A percentile compares a stretch with the other conserved stretches of the same genome.
phyloP scores from a whole-genome alignment of 2,113 vertebrate species.

The Poecilia latipinna region DNA sequence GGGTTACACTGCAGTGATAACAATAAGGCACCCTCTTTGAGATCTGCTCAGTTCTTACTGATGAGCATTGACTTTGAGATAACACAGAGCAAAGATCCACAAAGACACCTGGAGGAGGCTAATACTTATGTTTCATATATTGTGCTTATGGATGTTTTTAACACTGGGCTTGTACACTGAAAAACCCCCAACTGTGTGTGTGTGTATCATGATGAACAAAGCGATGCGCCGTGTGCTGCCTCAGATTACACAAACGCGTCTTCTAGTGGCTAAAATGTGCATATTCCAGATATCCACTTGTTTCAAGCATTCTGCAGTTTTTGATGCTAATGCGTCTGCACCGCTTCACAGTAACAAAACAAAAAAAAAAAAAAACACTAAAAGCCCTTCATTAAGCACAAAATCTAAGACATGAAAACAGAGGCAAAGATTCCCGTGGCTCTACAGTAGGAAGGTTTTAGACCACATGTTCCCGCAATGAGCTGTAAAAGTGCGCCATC shows the following conservation, averaged over 20 bases:
- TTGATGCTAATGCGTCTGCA: background rate
- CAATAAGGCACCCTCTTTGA: slow-evolving; percentile 74
- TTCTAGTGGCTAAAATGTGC: background rate
- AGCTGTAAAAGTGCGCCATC: slow-evolving; percentile 36
- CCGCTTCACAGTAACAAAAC: slow-evolving; percentile 39
- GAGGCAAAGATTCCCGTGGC: background rate
- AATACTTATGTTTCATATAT: slow-evolving; percentile 45
- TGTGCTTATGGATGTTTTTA: slow-evolving; percentile 49
- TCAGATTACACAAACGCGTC: slow-evolving; percentile 9
- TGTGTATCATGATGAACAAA: background rate
- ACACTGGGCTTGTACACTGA: slow-evolving; percentile 18
- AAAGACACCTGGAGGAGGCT: slow-evolving; percentile 17
- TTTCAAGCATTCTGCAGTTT: slow-evolving; percentile 3
- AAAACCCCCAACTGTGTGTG: background rate
- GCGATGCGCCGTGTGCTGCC: background rate
- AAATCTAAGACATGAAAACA: slow-evolving; percentile 4
- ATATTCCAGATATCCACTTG: slow-evolving; percentile 16
- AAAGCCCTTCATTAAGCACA: slow-evolving; percentile 44
- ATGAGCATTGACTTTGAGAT: slow-evolving; percentile 36
- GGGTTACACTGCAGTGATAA: slow-evolving; percentile 59
- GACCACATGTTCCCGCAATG: slow-evolving; percentile 24
- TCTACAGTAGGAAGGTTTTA: slow-evolving; percentile 8
- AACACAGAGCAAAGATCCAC: slow-evolving; percentile 15
- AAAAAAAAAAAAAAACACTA: slow-evolving; percentile 31
- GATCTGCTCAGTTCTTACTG: slow-evolving; percentile 15